Base-by-base conservation (phyloP, 1,140 invertebrate species). In the Battus philenor region DNA sequence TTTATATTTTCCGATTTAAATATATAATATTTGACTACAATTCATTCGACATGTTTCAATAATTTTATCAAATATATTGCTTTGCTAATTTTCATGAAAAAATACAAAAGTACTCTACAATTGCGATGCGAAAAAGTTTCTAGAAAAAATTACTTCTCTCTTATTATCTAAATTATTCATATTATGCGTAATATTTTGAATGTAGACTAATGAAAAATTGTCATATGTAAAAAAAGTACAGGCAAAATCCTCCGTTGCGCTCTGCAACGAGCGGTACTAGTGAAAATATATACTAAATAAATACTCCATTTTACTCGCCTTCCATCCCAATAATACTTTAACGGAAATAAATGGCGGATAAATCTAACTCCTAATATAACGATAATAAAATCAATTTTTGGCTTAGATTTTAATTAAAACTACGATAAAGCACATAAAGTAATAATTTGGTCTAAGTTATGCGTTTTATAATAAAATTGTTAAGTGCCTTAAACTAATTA, bases 361-460 rank as follows among this genome's bases (percentile, higher is more conserved):
- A 51, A 54, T 47, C 65, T 76, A 76, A 72, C 15, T 68, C 61
- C 58, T 72, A 77, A 58, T 54, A 65, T 73, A 75, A 75, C 63
- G 58, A 73, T 54, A n/a, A 72, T 78, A 74, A 73, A 85, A 79
- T 79, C 76, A 81, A 85, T 85, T 76, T 85, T 85, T 85, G 81
- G 81, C 78, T 82, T 85, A 82, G 64, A 77, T 73, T 79, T 73
- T 81, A 84, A 81, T 77, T 84, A 80, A 51, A 77, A 59, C 77
- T 84, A 84, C 63, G 49, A 81, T 78, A 82, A 84, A 84, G 76
- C 76, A 80, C 64, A 70, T 78, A 77, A 73, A 74, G 53, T 82
- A 79, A 77, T 80, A 85, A 73, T 85, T 85, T 85, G 81, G 81
- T 85, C 81, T 85, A 85, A 79, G 75, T 82, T 85, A 84, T 79